These are phyloP conservation scores for Drosophila gunungcola DNA, from an alignment of 1,140 invertebrate genomes.

Conservation along the genomic window DNA sequence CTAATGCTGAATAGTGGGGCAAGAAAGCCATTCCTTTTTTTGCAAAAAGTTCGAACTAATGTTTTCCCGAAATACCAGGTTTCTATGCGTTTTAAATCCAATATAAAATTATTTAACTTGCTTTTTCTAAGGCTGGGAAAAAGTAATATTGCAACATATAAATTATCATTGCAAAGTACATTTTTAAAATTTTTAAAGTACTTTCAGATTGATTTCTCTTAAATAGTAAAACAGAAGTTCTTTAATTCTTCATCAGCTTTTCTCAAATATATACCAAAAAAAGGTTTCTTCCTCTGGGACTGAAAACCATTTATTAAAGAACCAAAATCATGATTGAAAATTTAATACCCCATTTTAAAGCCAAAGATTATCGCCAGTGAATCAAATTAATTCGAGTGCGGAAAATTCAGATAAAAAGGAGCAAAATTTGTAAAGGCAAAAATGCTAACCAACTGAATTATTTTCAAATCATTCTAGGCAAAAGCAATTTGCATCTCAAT, in stretches of 20 bases:
- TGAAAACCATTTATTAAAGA: background rate
- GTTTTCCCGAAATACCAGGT: background rate
- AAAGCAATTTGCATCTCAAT: slow-evolving; percentile 80
- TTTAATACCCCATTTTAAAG: slow-evolving; percentile 25
- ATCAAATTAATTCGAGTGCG: slow-evolving; percentile 66
- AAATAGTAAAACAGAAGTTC: no score
- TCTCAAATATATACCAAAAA: background rate
- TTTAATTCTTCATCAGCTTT: background rate
- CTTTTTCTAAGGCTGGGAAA: background rate
- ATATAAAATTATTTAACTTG: background rate
- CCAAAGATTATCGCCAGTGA: slow-evolving; percentile 55
- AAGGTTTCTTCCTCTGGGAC: background rate
- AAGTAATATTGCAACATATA: background rate
- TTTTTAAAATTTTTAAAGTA: background rate
- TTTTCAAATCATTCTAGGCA: slow-evolving; percentile 78
- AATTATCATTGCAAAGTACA: no score
- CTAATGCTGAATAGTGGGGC: background rate
- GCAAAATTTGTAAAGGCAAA: slow-evolving; percentile 30
- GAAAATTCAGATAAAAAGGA: slow-evolving; percentile 24
- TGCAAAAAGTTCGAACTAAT: background rate
- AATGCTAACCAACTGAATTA: slow-evolving; percentile 71
- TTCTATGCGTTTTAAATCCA: no score
- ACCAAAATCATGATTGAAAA: slow-evolving; percentile 20
- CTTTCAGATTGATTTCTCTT: no score
- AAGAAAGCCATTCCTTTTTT: background rate